phyloP scores from a whole-genome alignment of 2,797 vertebrate genomes.

The Chanos chanos region DNA sequence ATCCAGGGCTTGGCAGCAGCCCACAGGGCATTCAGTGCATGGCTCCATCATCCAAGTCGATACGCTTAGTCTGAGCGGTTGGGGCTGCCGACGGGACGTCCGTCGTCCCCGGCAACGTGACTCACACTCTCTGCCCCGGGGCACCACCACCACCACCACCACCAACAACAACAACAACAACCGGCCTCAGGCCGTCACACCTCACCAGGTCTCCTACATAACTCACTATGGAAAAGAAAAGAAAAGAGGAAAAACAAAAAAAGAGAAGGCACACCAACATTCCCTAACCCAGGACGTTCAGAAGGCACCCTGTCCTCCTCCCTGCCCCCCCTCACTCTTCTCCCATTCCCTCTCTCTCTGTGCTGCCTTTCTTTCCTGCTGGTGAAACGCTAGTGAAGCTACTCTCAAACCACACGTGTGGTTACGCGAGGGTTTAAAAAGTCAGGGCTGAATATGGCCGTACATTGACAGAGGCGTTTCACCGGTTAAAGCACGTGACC shows the following conservation, averaged over 20 bases:
- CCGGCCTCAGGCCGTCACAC: slow-evolving; percentile 64
- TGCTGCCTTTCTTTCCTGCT: slow-evolving; percentile 54
- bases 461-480: neutral
- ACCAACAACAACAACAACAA: slow-evolving; percentile 41
- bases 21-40: slow-evolving; percentile 79
- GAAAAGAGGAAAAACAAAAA: slow-evolving; percentile 19
- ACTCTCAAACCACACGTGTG: slow-evolving; percentile 21
- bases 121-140: slow-evolving; percentile 73
- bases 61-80: slow-evolving; percentile 75
- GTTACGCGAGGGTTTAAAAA: neutral
- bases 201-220: slow-evolving; percentile 64
- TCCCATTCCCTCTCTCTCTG: slow-evolving; percentile 44
- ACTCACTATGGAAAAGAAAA: slow-evolving; percentile 63
- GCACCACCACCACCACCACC: slow-evolving; percentile 62
- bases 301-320: slow-evolving; percentile 45
- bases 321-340: neutral
- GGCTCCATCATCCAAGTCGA: slow-evolving; percentile 81
- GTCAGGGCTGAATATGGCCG: neutral
- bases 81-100: slow-evolving; percentile 52
- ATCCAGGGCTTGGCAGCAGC: slow-evolving; percentile 61
- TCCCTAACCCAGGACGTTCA: slow-evolving; percentile 62
- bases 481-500: too few species aligned
- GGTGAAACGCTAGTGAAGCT: slow-evolving; percentile 41
- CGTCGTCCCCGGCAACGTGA: slow-evolving; percentile 21
- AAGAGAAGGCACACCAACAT: slow-evolving; percentile 72